Percentiles rank a stretch among this genome's conserved stretches.
phyloP scores from a whole-genome alignment of 2,888 invertebrate species.

The Rhamphomyia laevipes region DNA sequence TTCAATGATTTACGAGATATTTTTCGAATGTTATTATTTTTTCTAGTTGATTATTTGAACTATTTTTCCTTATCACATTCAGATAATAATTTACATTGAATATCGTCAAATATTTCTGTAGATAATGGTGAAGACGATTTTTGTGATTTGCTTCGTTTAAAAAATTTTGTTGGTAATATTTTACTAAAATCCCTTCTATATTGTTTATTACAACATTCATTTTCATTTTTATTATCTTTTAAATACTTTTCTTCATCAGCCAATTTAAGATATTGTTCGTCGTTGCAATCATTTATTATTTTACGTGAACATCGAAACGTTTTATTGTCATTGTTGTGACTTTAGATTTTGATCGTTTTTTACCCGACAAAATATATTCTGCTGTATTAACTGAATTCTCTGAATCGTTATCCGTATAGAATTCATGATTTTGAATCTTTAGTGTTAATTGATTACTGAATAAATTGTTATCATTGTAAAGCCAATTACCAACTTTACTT shows the following conservation, averaged over 20 bases:
- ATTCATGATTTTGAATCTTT: background rate
- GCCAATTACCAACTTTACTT: too few relatives aligned
- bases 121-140: too few relatives aligned
- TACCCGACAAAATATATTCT: slow-evolving; percentile 14
- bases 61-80: too few relatives aligned
- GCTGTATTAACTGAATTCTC: slow-evolving; percentile 10
- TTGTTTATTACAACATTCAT: too few relatives aligned
- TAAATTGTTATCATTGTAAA: too few relatives aligned
- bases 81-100: too few relatives aligned
- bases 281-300: background rate
- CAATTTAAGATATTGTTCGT: too few relatives aligned
- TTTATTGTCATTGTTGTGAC: slow-evolving; percentile 11
- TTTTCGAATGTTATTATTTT: background rate
- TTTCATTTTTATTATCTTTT: too few relatives aligned
- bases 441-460: too few relatives aligned
- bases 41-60: background rate
- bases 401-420: slow-evolving; percentile 1
- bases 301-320: slow-evolving; percentile 5
- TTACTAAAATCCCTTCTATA: background rate
- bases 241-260: background rate
- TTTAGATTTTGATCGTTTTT: slow-evolving; percentile 3
- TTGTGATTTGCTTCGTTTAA: background rate
- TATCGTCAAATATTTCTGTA: too few relatives aligned
- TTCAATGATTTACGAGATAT: background rate
- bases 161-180: background rate